Conservation (phyloP, 2,888 invertebrate genomes). For the Drosophila setosimentum region DNA sequence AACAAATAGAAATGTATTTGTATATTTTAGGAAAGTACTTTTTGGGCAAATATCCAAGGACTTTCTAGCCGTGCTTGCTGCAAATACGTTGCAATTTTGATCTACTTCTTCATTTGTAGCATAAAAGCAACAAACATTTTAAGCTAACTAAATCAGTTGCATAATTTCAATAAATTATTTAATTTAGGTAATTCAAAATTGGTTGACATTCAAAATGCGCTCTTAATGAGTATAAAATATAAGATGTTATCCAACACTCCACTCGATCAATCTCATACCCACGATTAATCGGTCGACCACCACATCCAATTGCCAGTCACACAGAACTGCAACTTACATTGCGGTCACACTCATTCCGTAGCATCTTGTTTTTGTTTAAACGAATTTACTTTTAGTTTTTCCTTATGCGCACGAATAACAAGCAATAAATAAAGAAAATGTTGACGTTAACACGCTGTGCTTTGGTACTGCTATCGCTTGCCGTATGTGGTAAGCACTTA, state of each 20-base stretch:
- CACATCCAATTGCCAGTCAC: conserved; percentile 16
- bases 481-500: conserved; percentile 53
- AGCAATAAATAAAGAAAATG: conserved; percentile 36
- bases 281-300: conserved; percentile 20
- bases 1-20: conserved; percentile 12
- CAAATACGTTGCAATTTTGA: not conserved
- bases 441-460: conserved; percentile 43
- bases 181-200: not conserved
- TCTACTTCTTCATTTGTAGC: not conserved
- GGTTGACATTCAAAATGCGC: not conserved
- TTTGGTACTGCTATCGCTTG: conserved; percentile 55
- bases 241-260: conserved; percentile 19
- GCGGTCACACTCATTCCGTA: conserved; percentile 31
- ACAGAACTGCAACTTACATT: not conserved
- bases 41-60: not conserved
- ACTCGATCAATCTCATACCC: rapidly evolving
- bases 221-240: not conserved
- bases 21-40: not conserved
- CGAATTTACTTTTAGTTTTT: conserved; percentile 3
- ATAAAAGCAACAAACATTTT: not conserved
- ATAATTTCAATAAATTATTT: not conserved
- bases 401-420: conserved; percentile 8
- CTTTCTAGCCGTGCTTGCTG: not conserved
- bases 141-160: not conserved
- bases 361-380: conserved; percentile 39